Evolutionary conservation across 1,140 invertebrate species (phyloP).

Genomic region (Eriocheir sinensis): DNA sequence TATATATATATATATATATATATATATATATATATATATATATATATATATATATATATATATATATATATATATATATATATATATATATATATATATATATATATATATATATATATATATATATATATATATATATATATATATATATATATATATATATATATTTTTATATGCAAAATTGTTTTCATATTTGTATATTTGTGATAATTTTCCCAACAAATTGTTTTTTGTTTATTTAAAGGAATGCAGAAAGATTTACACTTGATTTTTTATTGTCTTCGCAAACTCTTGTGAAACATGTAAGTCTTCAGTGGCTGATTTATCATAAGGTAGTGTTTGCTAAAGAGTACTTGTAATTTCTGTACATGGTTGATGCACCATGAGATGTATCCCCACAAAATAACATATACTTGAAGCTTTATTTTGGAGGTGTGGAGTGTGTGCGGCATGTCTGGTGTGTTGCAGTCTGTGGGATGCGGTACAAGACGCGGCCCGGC

Average conservation of each 20-base stretch:
- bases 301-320: not conserved
- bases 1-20: constrained; percentile 37
- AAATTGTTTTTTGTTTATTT: not conserved
- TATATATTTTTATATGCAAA: constrained; percentile 35
- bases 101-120: constrained; percentile 52
- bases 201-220: not conserved
- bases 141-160: constrained; percentile 56
- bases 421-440: constrained; percentile 55
- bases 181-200: constrained; percentile 31
- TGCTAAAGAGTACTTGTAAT: constrained; percentile 1
- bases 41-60: constrained; percentile 47
- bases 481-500: constrained; percentile 98
- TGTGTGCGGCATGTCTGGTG: constrained; percentile 70
- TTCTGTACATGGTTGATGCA: constrained; percentile 37
- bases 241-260: not conserved
- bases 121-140: constrained; percentile 39
- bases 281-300: not conserved
- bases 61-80: constrained; percentile 45
- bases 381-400: constrained; percentile 63
- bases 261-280: not conserved
- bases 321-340: not conserved
- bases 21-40: constrained; percentile 54
- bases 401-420: not conserved
- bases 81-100: constrained; percentile 51
- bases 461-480: constrained; percentile 94